phyloP scores from a whole-genome alignment of 2,797 vertebrate species.

The Catostomus latipinnis region DNA sequence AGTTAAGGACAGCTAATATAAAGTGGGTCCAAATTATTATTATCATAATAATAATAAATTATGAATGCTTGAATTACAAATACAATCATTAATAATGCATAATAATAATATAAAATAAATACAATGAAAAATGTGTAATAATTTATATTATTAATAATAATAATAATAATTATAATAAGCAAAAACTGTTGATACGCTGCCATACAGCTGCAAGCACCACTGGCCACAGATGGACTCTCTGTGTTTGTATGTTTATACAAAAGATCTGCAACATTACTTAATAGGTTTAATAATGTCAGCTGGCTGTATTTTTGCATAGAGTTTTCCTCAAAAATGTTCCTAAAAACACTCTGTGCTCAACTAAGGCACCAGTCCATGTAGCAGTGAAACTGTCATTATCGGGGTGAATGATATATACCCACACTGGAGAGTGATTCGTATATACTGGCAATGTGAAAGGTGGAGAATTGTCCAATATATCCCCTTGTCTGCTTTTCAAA shows the following conservation, averaged over 20 bases:
- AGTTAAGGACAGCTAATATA: too few relatives aligned
- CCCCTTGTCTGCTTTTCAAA: constrained; percentile 10
- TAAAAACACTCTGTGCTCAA: constrained; percentile 9
- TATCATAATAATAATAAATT: too few relatives aligned
- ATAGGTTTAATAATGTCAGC: neutral
- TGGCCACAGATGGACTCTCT: neutral
- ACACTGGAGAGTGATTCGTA: neutral
- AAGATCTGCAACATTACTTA: constrained; percentile 5
- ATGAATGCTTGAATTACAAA: too few relatives aligned
- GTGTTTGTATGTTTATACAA: neutral
- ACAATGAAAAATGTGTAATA: too few relatives aligned
- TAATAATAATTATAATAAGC: too few relatives aligned
- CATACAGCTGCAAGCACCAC: too few relatives aligned
- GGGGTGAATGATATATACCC: too few relatives aligned
- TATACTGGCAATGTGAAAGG: constrained; percentile 8
- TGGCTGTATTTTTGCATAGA: neutral
- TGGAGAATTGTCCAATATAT: constrained; percentile 24
- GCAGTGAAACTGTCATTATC: constrained; percentile 12
- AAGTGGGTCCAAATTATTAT: too few relatives aligned
- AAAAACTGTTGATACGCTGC: too few relatives aligned
- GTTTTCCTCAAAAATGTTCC: neutral
- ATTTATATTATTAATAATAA: too few relatives aligned
- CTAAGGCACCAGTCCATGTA: neutral
- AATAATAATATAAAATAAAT: too few relatives aligned
- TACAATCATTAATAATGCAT: too few relatives aligned